phyloP scores from a whole-genome alignment of 2,888 invertebrate species.

The Teleogryllus oceanicus region DNA sequence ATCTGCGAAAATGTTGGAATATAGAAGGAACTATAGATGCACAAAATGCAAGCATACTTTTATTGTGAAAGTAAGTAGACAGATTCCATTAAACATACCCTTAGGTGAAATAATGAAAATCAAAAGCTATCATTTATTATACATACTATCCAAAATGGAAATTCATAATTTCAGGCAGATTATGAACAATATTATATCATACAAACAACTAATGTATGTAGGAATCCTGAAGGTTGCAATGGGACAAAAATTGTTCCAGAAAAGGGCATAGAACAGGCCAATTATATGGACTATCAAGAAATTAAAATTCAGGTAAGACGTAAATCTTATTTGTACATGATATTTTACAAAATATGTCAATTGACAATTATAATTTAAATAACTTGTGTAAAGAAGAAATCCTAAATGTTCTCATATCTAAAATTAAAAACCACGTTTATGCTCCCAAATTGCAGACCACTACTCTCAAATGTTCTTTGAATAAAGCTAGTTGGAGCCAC shows the following conservation, averaged over 20 bases:
- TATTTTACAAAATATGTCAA: too few species aligned
- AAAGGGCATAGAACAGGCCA: slow-evolving; percentile 56
- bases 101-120: too few species aligned
- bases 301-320: slow-evolving; percentile 69
- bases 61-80: slow-evolving; percentile 54
- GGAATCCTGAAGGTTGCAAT: slow-evolving; percentile 57
- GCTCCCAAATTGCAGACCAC: too few species aligned
- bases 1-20: slow-evolving; percentile 71
- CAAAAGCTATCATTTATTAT: too few species aligned
- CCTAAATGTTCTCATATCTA: too few species aligned
- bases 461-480: too few species aligned
- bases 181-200: slow-evolving; percentile 63
- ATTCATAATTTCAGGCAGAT: slow-evolving; percentile 49
- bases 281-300: slow-evolving; percentile 80
- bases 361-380: too few species aligned
- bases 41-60: slow-evolving; percentile 70
- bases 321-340: neutral
- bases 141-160: too few species aligned
- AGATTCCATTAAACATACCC: too few species aligned
- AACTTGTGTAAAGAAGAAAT: too few species aligned
- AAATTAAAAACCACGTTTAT: too few species aligned
- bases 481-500: too few species aligned
- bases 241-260: slow-evolving; percentile 55
- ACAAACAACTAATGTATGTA: slow-evolving; percentile 54
- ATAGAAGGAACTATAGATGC: slow-evolving; percentile 69